Base-by-base conservation (phyloP, 2,797 vertebrate genomes). In the Antrozous pallidus region DNA sequence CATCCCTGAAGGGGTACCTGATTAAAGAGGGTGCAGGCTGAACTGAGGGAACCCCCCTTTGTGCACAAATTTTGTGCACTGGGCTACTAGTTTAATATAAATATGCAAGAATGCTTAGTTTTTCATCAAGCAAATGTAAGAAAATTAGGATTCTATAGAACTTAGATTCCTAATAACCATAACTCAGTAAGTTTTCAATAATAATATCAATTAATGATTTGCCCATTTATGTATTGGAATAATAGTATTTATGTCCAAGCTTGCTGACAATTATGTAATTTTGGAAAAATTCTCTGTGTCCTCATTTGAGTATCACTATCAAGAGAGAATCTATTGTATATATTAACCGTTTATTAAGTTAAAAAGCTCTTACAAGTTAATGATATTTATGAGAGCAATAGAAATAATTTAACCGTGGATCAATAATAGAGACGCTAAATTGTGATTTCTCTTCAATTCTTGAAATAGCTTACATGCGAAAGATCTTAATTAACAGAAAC, bases 401-500 rank as follows among this genome's bases (percentile, higher is more conserved):
- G 36, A 80, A 93, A 93, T 75, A 1, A 79, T 61, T 77, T 94
- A 86, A 45, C 22, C 31, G 83, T 81, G 36, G 79, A 13, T 92
- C 93, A 94, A 73, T 82, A 90, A 51, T 79, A 13, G 45, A 95
- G 51, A 95, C 38, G 17, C 8, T 42, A 75, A 87, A 85, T 5
- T 90, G 81, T 74, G 63, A 94, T 90, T 95, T 96, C 26, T 28
- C 24, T 93, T 90, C 5, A 0, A 79, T 93, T 95, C 65, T 91
- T 93, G 20, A 85, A 92, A 87, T 89, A 54, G 58, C 7, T 91
- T 79, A n/a, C 42, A 95, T 84, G 22, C 6, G 70, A 56, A 22
- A 8, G 47, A 82, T 6, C 75, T 95, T 95, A 93, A 95, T 94
- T 97, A 96, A 92, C 61, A 94, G 86, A 94, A 94, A 84, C 82